Evolutionary conservation across 2,888 invertebrate species (phyloP).

Genomic region (Notocelia uddmanniana): DNA sequence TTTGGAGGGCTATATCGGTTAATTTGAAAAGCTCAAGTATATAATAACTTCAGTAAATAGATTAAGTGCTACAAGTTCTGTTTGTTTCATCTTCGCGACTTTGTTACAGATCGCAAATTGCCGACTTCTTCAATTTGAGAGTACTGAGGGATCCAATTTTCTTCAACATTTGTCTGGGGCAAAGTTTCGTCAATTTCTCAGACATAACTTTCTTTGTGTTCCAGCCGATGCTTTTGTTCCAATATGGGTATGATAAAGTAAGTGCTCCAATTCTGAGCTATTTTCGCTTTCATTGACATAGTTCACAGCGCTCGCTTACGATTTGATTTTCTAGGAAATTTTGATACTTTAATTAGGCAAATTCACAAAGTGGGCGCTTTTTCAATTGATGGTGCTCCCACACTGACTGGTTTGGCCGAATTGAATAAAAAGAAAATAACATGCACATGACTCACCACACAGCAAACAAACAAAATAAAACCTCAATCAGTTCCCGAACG

Average conservation of each 20-base stretch:
- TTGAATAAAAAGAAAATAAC: too few species aligned
- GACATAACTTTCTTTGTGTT: conserved; percentile 88
- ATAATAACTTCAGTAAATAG: too few species aligned
- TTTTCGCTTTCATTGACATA: conserved; percentile 8
- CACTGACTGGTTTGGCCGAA: too few species aligned
- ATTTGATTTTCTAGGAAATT: neutral
- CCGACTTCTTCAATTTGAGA: conserved; percentile 76
- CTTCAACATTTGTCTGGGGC: conserved; percentile 86
- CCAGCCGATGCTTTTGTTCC: conserved; percentile 86
- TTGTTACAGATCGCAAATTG: conserved; percentile 61
- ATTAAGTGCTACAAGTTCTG: too few species aligned
- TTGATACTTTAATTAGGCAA: neutral
- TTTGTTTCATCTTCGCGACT: conserved; percentile 1
- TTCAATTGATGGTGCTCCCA: neutral
- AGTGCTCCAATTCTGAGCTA: conserved; percentile 46
- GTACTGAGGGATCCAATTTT: conserved; percentile 82
- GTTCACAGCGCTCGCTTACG: neutral
- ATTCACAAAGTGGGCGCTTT: neutral
- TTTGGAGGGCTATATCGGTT: too few species aligned
- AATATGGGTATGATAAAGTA: conserved; percentile 81
- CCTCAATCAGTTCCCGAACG: too few species aligned
- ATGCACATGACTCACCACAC: too few species aligned
- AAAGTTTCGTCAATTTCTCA: conserved; percentile 87
- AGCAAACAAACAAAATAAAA: too few species aligned
- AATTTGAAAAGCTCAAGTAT: too few species aligned